Evolutionary conservation across 1,140 invertebrate genomes (phyloP), one percentile per base, ranked within the genome.

Genomic region (Euura lappo): DNA sequence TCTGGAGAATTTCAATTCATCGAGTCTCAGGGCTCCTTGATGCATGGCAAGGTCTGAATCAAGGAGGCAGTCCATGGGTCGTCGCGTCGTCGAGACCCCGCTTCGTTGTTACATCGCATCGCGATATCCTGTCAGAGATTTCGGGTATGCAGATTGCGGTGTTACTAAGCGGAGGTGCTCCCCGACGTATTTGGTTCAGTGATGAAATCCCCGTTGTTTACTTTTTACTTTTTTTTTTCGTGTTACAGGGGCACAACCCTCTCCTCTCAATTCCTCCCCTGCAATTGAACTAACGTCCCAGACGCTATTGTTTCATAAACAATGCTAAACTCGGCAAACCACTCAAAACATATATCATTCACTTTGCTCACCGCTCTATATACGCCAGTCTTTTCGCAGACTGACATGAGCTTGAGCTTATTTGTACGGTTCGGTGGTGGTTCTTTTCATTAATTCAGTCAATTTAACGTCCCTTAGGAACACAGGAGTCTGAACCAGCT

Each of bases 101-200:
- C 51, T 8, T 11, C 3, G 51, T 3, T 8, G 51, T 60, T 60
- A 60, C 51, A 60, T 60, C 51, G 51, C 13, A 60, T 60, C 13
- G 51, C 51, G 51, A 60, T 60, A 60, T 60, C 51, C 51, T 60
- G 51, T 60, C 51, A 60, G 51, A 60, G 51, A 60, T 60, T 28
- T 28, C 28, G 8, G 51, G 51, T 8, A 60, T 60, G 51, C 51
- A 60, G 51, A 60, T 60, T 1, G 51, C 51, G 51, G 51, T 60
- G 51, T 60, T 60, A 60, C 51, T 5, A 60, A 60, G 51, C 51
- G 51, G 51, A 60, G 51, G 51, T 60, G 10, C 51, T 60, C 13
- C 4, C 6, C 51, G 51, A 60, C 51, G 51, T 60, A 28, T 28
- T 28, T 28, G 28, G 28, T 28, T 4, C 6, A n/a, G 51, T 60